Conservation (phyloP, 2,797 vertebrate species). For the Sarcophilus harrisii region DNA sequence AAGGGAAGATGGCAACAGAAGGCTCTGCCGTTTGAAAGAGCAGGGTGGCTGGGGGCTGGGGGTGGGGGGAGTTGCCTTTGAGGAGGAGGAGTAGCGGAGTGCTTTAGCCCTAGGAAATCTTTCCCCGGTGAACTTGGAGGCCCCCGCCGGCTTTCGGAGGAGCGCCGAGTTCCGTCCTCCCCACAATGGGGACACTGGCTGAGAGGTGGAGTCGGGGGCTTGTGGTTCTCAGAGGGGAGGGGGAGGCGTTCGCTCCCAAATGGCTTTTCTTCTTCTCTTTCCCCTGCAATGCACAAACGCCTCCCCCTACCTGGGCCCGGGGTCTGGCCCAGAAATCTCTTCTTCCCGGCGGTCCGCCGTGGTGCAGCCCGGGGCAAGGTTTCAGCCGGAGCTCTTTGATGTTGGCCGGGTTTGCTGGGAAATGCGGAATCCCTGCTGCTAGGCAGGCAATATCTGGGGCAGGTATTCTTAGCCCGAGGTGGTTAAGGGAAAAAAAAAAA, state of each 20-base stretch:
- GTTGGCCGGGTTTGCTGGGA: conserved; percentile 57
- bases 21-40: background rate
- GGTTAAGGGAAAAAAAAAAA: conserved; percentile 12
- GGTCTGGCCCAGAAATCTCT: conserved; percentile 60
- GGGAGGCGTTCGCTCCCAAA: conserved; percentile 29
- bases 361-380: conserved; percentile 21
- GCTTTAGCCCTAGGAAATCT: background rate
- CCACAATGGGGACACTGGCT: conserved; percentile 39
- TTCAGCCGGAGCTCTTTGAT: conserved; percentile 57
- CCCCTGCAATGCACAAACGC: conserved; percentile 55
- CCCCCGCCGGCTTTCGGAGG: background rate
- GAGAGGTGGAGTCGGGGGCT: conserved; percentile 43
- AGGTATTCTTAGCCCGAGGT: conserved; percentile 78
- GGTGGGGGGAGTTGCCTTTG: background rate
- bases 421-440: conserved; percentile 44
- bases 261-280: conserved; percentile 12
- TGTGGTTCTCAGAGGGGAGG: conserved; percentile 49
- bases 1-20: background rate
- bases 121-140: conserved; percentile 18
- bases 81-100: conserved; percentile 24
- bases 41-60: background rate
- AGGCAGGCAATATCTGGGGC: conserved; percentile 76
- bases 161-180: conserved; percentile 48
- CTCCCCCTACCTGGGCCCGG: conserved; percentile 46
- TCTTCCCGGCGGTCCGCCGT: background rate